Conservation (phyloP, 1,140 invertebrate genomes). For the Bombus huntii region DNA sequence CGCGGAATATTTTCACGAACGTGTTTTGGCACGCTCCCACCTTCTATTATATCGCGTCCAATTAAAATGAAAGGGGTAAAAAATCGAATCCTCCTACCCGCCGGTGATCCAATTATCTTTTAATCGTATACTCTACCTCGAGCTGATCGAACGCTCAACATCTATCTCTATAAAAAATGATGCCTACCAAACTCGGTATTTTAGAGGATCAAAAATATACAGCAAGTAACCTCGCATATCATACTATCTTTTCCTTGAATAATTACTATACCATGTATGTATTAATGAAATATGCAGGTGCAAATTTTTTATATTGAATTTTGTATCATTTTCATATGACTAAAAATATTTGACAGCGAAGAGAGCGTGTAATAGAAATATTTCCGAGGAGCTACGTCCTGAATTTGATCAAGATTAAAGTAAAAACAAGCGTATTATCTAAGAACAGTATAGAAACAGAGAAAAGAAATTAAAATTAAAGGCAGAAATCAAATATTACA, state of each 20-base stretch:
- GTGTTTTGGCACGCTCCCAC: slow-evolving; percentile 12
- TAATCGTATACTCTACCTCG: slow-evolving; percentile 15
- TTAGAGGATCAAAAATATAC: background rate
- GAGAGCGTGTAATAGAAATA: no score
- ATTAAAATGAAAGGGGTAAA: slow-evolving; percentile 38
- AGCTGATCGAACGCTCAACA: background rate
- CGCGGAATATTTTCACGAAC: slow-evolving; percentile 11
- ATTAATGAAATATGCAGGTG: no score
- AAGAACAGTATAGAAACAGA: background rate
- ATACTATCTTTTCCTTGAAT: background rate
- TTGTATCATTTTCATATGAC: no score
- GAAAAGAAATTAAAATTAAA: background rate
- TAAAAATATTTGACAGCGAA: no score
- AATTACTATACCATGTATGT: no score
- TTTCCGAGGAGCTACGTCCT: no score
- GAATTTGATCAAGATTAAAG: no score
- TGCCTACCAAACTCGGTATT: background rate
- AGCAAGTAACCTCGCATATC: background rate
- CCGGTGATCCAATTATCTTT: slow-evolving; percentile 40
- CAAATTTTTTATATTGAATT: no score
- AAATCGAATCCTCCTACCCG: slow-evolving; percentile 25
- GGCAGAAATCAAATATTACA: no score
- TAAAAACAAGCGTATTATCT: no score
- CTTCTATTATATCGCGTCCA: slow-evolving; percentile 31
- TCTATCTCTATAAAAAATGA: background rate